Evolutionary conservation across 2,113 vertebrate genomes (phyloP).

Genomic region (Columbina picui): DNA sequence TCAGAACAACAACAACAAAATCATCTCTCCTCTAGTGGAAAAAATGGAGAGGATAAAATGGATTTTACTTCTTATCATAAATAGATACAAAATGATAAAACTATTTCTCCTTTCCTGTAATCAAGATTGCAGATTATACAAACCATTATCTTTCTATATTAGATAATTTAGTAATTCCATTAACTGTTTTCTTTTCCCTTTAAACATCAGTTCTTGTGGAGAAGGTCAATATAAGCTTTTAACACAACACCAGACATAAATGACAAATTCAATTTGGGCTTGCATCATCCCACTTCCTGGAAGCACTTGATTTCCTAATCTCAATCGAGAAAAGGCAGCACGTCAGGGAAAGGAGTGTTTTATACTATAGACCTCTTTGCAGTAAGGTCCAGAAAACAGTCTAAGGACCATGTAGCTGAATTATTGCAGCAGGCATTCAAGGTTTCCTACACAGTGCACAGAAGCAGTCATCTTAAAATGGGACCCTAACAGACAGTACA

Average conservation of each 20-base stretch:
- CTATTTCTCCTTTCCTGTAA: constrained; percentile 5
- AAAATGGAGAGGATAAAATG: not conserved
- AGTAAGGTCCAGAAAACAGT: not conserved
- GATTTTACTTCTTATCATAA: not conserved
- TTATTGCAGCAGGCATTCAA: not conserved
- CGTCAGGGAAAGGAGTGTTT: not conserved
- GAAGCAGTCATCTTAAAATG: not conserved
- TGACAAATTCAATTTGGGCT: not conserved
- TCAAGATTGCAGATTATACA: not conserved
- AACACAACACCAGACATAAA: not conserved
- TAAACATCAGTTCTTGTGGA: not conserved
- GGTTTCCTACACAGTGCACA: not conserved
- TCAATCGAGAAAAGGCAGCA: not conserved
- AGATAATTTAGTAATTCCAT: constrained; percentile 21
- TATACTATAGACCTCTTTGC: not conserved
- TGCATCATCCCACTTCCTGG: not conserved
- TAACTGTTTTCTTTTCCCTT: constrained; percentile 16
- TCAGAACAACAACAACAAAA: not conserved
- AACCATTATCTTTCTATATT: constrained; percentile 4
- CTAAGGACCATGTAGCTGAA: not conserved
- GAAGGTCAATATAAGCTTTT: constrained; percentile 45
- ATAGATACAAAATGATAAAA: not conserved
- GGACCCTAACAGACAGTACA: not conserved
- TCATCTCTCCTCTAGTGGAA: not conserved
- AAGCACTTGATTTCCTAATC: not conserved